These are phyloP conservation scores for Drosophila monieri DNA, from an alignment of 2,888 invertebrate genomes.

Conservation along the genomic window DNA sequence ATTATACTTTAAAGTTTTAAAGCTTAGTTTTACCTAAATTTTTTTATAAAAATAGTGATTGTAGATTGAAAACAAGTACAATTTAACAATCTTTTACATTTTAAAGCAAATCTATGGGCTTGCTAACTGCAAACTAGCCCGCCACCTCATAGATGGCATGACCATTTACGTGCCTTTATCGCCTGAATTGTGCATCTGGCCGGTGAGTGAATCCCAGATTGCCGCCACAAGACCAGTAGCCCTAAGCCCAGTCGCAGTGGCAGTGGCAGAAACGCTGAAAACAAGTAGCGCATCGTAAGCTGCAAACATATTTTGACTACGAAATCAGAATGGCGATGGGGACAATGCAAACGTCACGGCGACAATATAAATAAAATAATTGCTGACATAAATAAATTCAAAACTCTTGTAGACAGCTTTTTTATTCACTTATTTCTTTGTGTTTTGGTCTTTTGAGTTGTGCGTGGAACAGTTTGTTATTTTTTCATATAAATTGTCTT, in stretches of 20 bases:
- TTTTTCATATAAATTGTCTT: conserved; percentile 9
- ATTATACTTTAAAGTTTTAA: no score
- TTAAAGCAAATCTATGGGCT: not conserved
- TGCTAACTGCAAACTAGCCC: not conserved
- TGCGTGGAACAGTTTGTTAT: conserved; percentile 67
- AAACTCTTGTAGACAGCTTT: conserved; percentile 52
- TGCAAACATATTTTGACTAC: conserved; percentile 81
- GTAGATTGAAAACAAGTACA: no score
- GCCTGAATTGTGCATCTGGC: conserved; percentile 7
- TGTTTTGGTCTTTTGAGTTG: conserved; percentile 24
- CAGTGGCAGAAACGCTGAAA: conserved; percentile 42
- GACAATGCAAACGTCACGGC: conserved; percentile 58
- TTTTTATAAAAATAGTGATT: no score
- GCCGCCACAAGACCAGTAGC: conserved; percentile 66
- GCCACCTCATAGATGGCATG: not conserved
- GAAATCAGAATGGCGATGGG: conserved; percentile 63
- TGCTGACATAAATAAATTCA: conserved; percentile 81
- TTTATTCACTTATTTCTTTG: not conserved
- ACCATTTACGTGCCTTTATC: conserved; percentile 16
- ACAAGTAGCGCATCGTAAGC: conserved; percentile 64
- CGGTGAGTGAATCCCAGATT: conserved; percentile 1
- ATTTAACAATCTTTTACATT: no score
- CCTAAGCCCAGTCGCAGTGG: conserved; percentile 22
- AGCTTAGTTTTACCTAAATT: no score
- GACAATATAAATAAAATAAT: conserved; percentile 83